Conservation (phyloP, 2,888 invertebrate species). For the Dasypogon diadema region DNA sequence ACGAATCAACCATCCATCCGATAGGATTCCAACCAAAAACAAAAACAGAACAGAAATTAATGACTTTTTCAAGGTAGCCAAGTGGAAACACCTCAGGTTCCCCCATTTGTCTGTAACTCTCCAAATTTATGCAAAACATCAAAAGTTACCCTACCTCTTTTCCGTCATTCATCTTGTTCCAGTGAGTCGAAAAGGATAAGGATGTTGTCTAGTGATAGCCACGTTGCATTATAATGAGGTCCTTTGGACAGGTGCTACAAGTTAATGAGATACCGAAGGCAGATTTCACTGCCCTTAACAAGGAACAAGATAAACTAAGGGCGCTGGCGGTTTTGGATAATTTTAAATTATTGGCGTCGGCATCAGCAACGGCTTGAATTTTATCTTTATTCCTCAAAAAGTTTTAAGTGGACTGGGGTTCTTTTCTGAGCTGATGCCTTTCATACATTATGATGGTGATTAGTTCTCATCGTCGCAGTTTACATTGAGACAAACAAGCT, state of each 20-base stretch:
- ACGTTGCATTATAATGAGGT: constrained; percentile 10
- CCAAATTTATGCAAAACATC: constrained; percentile 39
- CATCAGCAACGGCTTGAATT: too few species aligned
- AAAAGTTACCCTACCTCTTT: constrained; percentile 2
- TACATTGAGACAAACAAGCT: too few species aligned
- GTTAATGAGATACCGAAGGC: constrained; percentile 23
- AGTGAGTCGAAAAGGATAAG: background rate
- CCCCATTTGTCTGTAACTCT: background rate
- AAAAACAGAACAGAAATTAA: background rate
- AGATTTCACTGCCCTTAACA: background rate
- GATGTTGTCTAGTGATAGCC: background rate
- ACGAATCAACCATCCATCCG: background rate
- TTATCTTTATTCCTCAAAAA: too few species aligned
- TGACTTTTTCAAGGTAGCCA: background rate
- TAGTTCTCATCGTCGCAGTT: too few species aligned
- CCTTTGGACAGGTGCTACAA: constrained; percentile 23
- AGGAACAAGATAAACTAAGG: background rate
- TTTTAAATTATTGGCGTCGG: too few species aligned
- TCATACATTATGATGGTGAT: too few species aligned
- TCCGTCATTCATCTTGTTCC: background rate
- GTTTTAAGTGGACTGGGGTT: too few species aligned
- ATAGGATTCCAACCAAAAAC: background rate
- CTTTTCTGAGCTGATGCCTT: too few species aligned
- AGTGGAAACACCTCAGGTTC: constrained; percentile 18
- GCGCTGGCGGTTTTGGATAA: too few species aligned